A percentile compares a stretch with the other conserved stretches of the same genome.
Evolutionary conservation across 2,113 vertebrate genomes (phyloP).

Genomic region (Oxygymnocypris stewartii): DNA sequence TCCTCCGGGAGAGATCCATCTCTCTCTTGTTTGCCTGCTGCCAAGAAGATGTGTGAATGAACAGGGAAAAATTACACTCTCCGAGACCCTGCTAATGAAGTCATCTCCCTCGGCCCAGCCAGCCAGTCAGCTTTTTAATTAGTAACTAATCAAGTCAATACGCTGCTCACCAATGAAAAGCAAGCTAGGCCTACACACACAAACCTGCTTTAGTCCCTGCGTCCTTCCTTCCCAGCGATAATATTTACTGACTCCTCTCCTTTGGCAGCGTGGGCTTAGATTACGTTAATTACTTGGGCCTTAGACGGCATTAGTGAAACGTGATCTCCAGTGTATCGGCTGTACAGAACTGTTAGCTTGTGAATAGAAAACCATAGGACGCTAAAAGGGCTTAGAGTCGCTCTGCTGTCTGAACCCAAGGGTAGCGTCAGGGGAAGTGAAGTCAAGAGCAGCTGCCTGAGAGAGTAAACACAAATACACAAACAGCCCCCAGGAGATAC

Average conservation of each 20-base stretch:
- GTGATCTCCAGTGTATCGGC: slow-evolving; percentile 34
- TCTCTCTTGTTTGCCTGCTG: slow-evolving; percentile 68
- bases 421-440: slow-evolving; percentile 13
- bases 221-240: slow-evolving; percentile 33
- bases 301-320: slow-evolving; percentile 42
- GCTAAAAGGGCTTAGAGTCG: background rate
- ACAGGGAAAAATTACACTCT: slow-evolving; percentile 87
- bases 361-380: slow-evolving; percentile 2
- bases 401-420: background rate
- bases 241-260: slow-evolving; percentile 37
- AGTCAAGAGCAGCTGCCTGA: slow-evolving; percentile 44
- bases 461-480: slow-evolving; percentile 47
- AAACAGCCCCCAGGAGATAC: slow-evolving; percentile 45
- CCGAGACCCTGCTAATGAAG: slow-evolving; percentile 87
- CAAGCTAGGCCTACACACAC: slow-evolving; percentile 22
- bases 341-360: slow-evolving; percentile 27
- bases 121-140: slow-evolving; percentile 89
- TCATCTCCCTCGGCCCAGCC: slow-evolving; percentile 79
- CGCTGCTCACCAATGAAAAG: slow-evolving; percentile 71
- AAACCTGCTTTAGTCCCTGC: slow-evolving; percentile 16
- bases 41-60: slow-evolving; percentile 78
- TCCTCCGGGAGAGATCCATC: slow-evolving; percentile 71
- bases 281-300: slow-evolving; percentile 49
- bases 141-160: slow-evolving; percentile 96
- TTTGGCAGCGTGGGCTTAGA: slow-evolving; percentile 18